A percentile compares a stretch with the other conserved stretches of the same genome.
phyloP scores from a whole-genome alignment of 2,797 vertebrate genomes.

The Decapterus maruadsi region DNA sequence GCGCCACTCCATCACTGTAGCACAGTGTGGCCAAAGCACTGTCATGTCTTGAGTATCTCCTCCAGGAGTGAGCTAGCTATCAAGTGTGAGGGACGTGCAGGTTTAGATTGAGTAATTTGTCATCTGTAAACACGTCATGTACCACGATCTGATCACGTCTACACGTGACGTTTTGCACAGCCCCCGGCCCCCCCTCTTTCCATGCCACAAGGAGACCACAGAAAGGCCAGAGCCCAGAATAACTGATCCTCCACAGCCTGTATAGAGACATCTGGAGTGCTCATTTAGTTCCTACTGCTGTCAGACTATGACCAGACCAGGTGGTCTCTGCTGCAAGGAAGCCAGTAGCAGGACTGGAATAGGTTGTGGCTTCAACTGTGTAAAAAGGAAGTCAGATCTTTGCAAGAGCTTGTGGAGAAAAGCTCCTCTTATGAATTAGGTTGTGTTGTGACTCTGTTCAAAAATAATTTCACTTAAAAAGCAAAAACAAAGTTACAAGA shows the following conservation, averaged over 20 bases:
- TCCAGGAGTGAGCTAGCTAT: neutral
- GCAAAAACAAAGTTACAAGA: too few relatives aligned
- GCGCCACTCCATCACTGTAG: neutral
- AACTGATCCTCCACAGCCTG: slow-evolving; percentile 47
- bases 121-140: slow-evolving; percentile 36
- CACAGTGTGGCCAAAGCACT: neutral
- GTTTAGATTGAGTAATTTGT: slow-evolving; percentile 34
- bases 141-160: slow-evolving; percentile 33
- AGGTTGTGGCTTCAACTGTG: neutral
- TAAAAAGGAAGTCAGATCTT: slow-evolving; percentile 32
- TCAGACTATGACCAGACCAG: slow-evolving; percentile 15
- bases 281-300: slow-evolving; percentile 22
- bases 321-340: slow-evolving; percentile 36
- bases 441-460: slow-evolving; percentile 11
- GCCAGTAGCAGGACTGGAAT: slow-evolving; percentile 14
- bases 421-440: slow-evolving; percentile 8
- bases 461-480: too few relatives aligned
- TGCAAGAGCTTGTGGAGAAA: slow-evolving; percentile 26
- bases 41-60: neutral
- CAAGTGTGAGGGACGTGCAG: slow-evolving; percentile 8
- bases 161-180: slow-evolving; percentile 41
- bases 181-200: slow-evolving; percentile 8
- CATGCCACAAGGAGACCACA: slow-evolving; percentile 33
- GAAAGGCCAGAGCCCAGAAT: slow-evolving; percentile 78
- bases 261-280: slow-evolving; percentile 34